Evolutionary conservation across 1,140 invertebrate species (phyloP).

Genomic region (Leguminivora glycinivorella): DNA sequence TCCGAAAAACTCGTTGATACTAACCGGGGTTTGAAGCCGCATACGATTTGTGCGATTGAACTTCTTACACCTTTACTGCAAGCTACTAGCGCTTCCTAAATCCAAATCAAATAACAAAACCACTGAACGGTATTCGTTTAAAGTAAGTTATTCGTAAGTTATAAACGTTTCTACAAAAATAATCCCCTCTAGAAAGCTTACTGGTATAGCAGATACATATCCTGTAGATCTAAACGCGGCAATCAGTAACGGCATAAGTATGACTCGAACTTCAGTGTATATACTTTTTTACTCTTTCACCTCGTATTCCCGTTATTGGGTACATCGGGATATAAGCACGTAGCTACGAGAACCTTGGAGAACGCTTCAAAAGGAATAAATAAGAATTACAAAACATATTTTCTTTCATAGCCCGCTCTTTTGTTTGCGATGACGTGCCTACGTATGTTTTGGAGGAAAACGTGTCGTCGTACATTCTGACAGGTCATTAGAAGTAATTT

Average conservation of each 20-base stretch:
- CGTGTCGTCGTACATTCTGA: conserved; percentile 6
- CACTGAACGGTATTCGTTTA: neutral
- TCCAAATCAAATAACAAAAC: neutral
- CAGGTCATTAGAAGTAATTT: conserved; percentile 12
- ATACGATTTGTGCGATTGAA: too few species aligned
- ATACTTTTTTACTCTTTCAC: neutral
- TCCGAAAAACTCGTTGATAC: too few species aligned
- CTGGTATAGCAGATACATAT: neutral
- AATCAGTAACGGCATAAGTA: neutral
- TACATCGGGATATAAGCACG: conserved; percentile 19
- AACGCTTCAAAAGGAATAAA: conserved; percentile 27
- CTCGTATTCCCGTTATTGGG: neutral
- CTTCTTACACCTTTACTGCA: too few species aligned
- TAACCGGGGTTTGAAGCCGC: too few species aligned
- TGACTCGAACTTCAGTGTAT: neutral
- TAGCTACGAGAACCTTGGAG: conserved; percentile 12
- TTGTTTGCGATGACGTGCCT: conserved; percentile 13
- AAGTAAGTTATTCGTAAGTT: neutral
- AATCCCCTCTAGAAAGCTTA: neutral
- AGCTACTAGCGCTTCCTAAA: too few species aligned
- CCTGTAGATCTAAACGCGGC: neutral
- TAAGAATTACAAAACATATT: conserved; percentile 21
- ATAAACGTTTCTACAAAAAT: neutral
- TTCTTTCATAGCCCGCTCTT: conserved; percentile 12
- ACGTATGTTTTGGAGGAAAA: conserved; percentile 3